Evolutionary conservation across 2,113 vertebrate genomes (phyloP), one percentile per base, ranked within the genome.

Genomic region (Salvelinus sp.): DNA sequence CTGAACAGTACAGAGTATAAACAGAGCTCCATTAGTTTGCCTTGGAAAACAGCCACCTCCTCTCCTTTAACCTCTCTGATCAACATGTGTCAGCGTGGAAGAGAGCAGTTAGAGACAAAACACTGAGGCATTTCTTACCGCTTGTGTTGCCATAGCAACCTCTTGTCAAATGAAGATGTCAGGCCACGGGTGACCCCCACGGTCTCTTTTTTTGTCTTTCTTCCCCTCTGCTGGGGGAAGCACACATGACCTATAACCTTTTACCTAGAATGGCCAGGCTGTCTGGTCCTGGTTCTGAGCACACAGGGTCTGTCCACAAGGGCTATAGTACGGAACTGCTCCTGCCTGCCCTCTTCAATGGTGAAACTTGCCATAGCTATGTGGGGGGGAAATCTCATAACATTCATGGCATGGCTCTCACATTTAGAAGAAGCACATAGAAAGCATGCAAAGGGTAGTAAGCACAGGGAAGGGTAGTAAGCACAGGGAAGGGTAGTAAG

Each of bases 81-180:
- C 0, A 75, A 76, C 72, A 57, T 14, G 62, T 78, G 72, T 25
- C 68, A 67, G 48, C 47, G 68, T 68, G 20, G 7, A 27, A 18
- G 23, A 67, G 47, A 3, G 60, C 66, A 23, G 54, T 18, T 54
- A 18, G 13, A 18, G 16, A 1, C 13, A 54, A 54, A 14, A 14
- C 4, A 62, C n/a, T n/a, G 79, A 78, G 9, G 28, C 50, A 23
- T 63, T 73, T 75, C 67, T 70, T 72, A 74, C 72, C 76, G 10
- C 22, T n/a, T 50, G 4, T 68, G 80, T 85, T 86, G 74, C 79
- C 81, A 86, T 83, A 76, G 77, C 25, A 77, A 82, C 74, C 16
- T 60, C 28, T 57, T 66, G 76, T 66, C 47, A 30, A 81, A 64
- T 38, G 47, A 70, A 63, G 65, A 20, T 58, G 62, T 48, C 30